These are phyloP conservation scores for Drosophila prostipennis DNA, from an alignment of 2,888 invertebrate genomes.

Conservation along the genomic window DNA sequence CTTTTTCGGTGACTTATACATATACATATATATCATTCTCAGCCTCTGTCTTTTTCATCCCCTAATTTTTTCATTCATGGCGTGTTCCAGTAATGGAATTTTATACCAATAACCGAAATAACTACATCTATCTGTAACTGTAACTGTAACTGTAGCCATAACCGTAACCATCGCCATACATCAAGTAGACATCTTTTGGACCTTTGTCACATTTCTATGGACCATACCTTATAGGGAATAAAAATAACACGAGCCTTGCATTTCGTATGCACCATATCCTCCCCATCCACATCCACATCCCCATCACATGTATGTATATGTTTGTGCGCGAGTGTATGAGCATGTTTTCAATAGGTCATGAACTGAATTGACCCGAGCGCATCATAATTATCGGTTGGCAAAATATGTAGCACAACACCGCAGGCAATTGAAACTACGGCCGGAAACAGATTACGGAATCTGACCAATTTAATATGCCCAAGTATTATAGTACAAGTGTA, in stretches of 20 bases:
- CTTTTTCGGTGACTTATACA: slow-evolving; percentile 34
- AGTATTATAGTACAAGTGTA: no score
- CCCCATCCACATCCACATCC: background rate
- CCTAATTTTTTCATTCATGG: slow-evolving; percentile 72
- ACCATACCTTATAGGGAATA: slow-evolving; percentile 1
- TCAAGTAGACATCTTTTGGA: background rate
- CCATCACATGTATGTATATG: slow-evolving; percentile 10
- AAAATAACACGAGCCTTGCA: slow-evolving; percentile 31
- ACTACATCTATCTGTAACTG: slow-evolving; percentile 13
- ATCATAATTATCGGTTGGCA: slow-evolving; percentile 48
- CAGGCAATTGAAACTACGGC: background rate
- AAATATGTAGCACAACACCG: slow-evolving; percentile 24
- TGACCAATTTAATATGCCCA: slow-evolving; percentile 1
- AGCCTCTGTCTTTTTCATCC: slow-evolving; percentile 59
- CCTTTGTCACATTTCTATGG: slow-evolving; percentile 2
- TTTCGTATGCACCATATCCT: slow-evolving; percentile 17
- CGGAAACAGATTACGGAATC: slow-evolving; percentile 1
- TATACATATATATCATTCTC: slow-evolving; percentile 9
- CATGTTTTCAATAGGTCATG: slow-evolving; percentile 69
- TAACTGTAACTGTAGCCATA: slow-evolving; percentile 8
- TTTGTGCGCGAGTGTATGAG: slow-evolving; percentile 16
- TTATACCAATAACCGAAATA: slow-evolving; percentile 56
- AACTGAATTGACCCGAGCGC: slow-evolving; percentile 69
- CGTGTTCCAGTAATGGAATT: slow-evolving; percentile 72
- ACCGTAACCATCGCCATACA: background rate